Percentiles rank a stretch among this genome's conserved stretches.
phyloP scores from a whole-genome alignment of 2,113 vertebrate species.

The Paraplagusia blochii region DNA sequence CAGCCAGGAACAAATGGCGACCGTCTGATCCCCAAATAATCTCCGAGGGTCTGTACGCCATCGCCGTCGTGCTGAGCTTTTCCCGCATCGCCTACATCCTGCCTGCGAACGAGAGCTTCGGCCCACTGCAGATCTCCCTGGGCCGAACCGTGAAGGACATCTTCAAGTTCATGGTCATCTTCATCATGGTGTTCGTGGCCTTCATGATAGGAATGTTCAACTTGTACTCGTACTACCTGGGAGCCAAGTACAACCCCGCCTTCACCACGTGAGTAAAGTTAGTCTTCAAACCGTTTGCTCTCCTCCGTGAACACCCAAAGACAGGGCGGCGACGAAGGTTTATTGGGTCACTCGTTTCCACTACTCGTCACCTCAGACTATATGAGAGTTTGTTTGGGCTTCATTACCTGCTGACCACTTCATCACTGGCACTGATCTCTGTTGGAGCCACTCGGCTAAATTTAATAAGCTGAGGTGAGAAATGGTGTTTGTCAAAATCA shows the following conservation, averaged over 20 bases:
- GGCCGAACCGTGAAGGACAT: conserved; percentile 97
- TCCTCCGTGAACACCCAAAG: no score
- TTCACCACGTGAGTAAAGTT: conserved; percentile 92
- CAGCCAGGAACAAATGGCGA: conserved; percentile 97
- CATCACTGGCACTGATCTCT: conserved; percentile 27
- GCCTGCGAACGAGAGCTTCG: conserved; percentile 97
- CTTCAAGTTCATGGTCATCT: conserved; percentile 99
- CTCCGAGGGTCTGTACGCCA: conserved; percentile 95
- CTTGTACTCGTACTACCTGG: conserved; percentile 96
- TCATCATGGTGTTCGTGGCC: conserved; percentile 98
- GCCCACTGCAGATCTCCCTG: conserved; percentile 95
- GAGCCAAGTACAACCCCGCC: conserved; percentile 96
- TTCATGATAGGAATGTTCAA: conserved; percentile 99
- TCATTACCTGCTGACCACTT: conserved; percentile 36
- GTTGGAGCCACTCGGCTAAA: conserved; percentile 13
- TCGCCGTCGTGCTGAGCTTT: conserved; percentile 96
- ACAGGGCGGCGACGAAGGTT: background rate
- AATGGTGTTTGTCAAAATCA: conserved; percentile 1
- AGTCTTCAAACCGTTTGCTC: no score
- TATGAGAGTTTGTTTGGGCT: conserved; percentile 23
- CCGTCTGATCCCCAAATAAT: conserved; percentile 98
- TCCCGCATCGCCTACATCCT: conserved; percentile 97
- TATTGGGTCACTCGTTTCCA: no score
- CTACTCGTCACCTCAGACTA: conserved; percentile 2
- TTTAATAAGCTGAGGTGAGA: conserved; percentile 17